Percentiles rank a stretch among this genome's conserved stretches.
These are phyloP conservation scores for Phymastichus coffea DNA, from an alignment of 1,140 invertebrate genomes.

Conservation along the genomic window DNA sequence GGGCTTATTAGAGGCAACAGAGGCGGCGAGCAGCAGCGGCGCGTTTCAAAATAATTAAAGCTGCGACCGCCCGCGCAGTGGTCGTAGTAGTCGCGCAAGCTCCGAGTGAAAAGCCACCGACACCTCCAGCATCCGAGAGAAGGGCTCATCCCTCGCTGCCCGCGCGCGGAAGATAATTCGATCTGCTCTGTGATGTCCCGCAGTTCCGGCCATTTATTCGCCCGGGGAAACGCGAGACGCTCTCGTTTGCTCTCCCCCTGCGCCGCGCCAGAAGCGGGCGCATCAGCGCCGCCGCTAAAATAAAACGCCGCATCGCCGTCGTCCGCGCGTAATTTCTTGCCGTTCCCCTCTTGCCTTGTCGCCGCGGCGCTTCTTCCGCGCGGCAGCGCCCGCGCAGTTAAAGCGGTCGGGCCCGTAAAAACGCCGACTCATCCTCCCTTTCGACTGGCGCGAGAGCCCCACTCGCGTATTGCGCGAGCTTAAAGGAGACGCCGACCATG, in stretches of 20 bases:
- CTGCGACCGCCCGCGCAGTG: too few relatives aligned
- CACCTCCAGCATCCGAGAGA: too few relatives aligned
- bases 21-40: too few relatives aligned
- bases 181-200: conserved; percentile 8
- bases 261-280: conserved; percentile 33
- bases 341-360: background rate
- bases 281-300: conserved; percentile 20
- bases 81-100: too few relatives aligned
- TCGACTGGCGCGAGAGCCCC: too few relatives aligned
- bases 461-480: too few relatives aligned
- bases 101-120: too few relatives aligned
- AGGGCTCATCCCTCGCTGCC: background rate
- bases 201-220: conserved; percentile 15
- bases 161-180: conserved; percentile 17
- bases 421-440: background rate
- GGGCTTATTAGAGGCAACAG: too few relatives aligned
- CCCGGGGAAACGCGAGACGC: background rate
- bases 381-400: background rate
- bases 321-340: background rate
- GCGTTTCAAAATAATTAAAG: too few relatives aligned
- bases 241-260: conserved; percentile 29
- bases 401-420: conserved; percentile 4
- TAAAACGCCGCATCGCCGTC: conserved; percentile 1
- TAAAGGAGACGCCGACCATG: too few relatives aligned
- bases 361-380: too few relatives aligned